Evolutionary conservation across 2,113 vertebrate genomes (phyloP), one percentile per base, ranked within the genome.

Genomic region (Papio anubis): DNA sequence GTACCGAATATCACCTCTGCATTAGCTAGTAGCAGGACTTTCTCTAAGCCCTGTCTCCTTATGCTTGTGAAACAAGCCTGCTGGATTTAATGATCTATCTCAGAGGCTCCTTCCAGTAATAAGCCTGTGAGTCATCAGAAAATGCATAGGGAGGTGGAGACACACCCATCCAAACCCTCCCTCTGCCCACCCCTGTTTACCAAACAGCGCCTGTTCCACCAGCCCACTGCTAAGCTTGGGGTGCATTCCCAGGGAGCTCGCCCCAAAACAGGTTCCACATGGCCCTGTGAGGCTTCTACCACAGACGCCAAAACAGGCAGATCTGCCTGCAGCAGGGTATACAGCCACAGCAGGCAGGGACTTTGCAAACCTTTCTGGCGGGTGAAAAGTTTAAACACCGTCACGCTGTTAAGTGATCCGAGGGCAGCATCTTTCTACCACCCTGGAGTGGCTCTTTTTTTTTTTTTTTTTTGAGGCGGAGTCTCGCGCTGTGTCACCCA

Each of bases 181-280:
- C 50, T 59, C 20, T 3, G 18, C 93, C 90, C 27, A 0, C 88
- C 96, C 94, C 76, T 95, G 91, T 96, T 97, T 97, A 97, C 94
- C 94, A 96, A 92, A 94, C 11, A 75, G n/a, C 0, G 0, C 78
- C 48, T 38, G 70, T 40, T 59, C 50, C 40, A 40, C 68, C n/a
- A 50, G 52, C 50, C 64, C 40, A 3, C 6, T 5, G 50, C 7
- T 30, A 17, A 79, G n/a, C 86, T 32, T 43, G 17, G 27, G 72
- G 27, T 12, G 8, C 59, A 38, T 50, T 89, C 87, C 52, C 11
- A 45, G 45, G 0, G 45, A n/a, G 35, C 38, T 61, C 85, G 18
- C 32, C 23, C 12, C 9, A 23, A n/a, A 90, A 75, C 70, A 73
- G 88, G 75, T 83, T 92, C 90, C 61, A n/a, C 35, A 18, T 6